phyloP scores from a whole-genome alignment of 2,888 invertebrate genomes.

The Yponomeuta evonymella region DNA sequence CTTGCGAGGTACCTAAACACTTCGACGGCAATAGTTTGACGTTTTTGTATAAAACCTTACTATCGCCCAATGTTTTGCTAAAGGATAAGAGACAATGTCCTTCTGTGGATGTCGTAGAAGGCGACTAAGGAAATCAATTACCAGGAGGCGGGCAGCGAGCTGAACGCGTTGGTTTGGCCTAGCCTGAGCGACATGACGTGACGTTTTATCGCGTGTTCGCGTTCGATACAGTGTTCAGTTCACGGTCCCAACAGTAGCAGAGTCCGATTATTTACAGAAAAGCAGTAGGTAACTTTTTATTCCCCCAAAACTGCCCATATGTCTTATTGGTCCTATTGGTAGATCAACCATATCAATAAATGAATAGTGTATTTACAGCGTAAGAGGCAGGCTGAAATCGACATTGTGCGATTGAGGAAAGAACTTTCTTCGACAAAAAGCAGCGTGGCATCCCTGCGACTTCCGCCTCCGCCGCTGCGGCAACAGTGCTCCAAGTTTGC shows the following conservation, averaged over 20 bases:
- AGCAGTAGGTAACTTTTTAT: neutral
- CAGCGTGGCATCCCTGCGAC: slow-evolving; percentile 75
- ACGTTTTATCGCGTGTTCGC: neutral
- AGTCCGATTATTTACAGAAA: neutral
- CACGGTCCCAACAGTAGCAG: too few relatives aligned
- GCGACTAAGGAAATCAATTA: too few relatives aligned
- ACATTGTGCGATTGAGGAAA: slow-evolving; percentile 65
- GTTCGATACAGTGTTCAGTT: neutral
- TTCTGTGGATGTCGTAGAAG: too few relatives aligned
- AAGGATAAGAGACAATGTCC: too few relatives aligned
- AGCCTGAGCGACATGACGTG: neutral
- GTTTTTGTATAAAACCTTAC: too few relatives aligned
- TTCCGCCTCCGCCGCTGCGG: slow-evolving; percentile 67
- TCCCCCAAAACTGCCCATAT: neutral
- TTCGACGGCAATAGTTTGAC: too few relatives aligned
- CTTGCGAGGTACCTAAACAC: too few relatives aligned
- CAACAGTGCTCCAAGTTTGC: slow-evolving; percentile 61
- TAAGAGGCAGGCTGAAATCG: slow-evolving; percentile 69
- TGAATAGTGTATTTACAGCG: slow-evolving; percentile 54
- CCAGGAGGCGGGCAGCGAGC: too few relatives aligned
- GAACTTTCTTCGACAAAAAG: slow-evolving; percentile 63
- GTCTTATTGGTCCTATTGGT: neutral
- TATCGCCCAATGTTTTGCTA: too few relatives aligned
- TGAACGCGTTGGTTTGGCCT: too few relatives aligned
- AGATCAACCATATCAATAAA: neutral